A percentile compares a stretch with the other conserved stretches of the same genome.
Conservation (phyloP, 2,113 vertebrate genomes). For the Megaceryle maxima region DNA sequence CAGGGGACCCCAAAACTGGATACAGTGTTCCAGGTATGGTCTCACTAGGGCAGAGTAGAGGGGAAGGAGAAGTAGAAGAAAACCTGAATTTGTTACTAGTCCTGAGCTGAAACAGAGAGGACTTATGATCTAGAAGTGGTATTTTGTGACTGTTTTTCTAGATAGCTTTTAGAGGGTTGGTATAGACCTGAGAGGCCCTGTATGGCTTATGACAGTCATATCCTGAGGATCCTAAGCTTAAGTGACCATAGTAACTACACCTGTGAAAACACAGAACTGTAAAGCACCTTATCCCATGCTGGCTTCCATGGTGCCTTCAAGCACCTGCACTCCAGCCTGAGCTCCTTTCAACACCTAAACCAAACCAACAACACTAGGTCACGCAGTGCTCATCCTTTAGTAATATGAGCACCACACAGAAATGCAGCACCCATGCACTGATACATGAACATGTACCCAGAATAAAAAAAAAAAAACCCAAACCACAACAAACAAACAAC, state of each 20-base stretch:
- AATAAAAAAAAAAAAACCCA: background rate
- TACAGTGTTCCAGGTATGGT: too few species aligned
- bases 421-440: accelerated
- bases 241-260: background rate
- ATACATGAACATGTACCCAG: background rate
- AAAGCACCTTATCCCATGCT: background rate
- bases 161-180: background rate
- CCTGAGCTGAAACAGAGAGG: background rate
- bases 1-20: too few species aligned
- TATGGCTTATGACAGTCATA: background rate
- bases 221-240: background rate
- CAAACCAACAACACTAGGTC: background rate
- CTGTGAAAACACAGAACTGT: background rate
- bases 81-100: background rate
- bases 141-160: background rate
- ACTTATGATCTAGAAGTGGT: background rate
- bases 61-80: background rate
- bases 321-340: background rate
- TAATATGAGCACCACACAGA: accelerated
- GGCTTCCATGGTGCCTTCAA: background rate
- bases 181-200: background rate
- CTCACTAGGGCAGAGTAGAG: too few species aligned
- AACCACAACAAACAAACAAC: background rate
- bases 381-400: accelerated
- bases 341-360: background rate